A percentile compares a stretch with the other conserved stretches of the same genome.
These are phyloP conservation scores for Ailurus styani DNA, from an alignment of 2,113 vertebrate species.

Conservation along the genomic window DNA sequence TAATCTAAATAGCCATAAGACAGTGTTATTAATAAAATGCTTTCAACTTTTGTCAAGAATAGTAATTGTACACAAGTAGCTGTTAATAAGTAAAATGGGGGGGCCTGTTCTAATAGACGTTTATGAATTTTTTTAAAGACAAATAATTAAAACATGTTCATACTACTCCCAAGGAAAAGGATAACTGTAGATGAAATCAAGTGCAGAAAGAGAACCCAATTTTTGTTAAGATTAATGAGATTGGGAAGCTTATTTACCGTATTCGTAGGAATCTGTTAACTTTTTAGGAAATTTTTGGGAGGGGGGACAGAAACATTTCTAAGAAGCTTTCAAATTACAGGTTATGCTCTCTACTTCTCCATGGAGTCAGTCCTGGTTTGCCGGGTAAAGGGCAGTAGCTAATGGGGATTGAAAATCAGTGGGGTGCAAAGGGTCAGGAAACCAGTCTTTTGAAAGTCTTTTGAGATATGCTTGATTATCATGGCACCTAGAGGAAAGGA, in stretches of 20 bases:
- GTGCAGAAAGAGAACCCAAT: background rate
- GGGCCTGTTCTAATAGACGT: background rate
- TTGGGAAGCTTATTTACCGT: background rate
- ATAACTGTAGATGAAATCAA: background rate
- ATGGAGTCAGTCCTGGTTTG: background rate
- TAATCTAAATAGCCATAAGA: background rate
- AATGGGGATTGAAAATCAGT: fast-evolving
- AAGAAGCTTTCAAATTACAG: background rate
- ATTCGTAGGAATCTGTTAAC: background rate
- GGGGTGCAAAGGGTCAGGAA: background rate
- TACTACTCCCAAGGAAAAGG: too few species aligned
- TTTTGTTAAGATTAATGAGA: background rate
- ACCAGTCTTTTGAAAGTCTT: background rate
- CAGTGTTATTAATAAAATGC: background rate
- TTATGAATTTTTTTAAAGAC: background rate
- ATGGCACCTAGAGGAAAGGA: background rate
- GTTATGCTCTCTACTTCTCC: background rate
- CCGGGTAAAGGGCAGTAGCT: too few species aligned
- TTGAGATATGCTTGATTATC: background rate
- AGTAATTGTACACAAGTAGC: background rate
- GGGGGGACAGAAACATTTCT: background rate
- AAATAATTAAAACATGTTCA: background rate
- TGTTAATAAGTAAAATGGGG: background rate
- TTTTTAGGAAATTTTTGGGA: background rate
- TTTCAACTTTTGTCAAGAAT: background rate